phyloP scores from a whole-genome alignment of 2,797 vertebrate genomes.

The Anomalospiza imberbis region DNA sequence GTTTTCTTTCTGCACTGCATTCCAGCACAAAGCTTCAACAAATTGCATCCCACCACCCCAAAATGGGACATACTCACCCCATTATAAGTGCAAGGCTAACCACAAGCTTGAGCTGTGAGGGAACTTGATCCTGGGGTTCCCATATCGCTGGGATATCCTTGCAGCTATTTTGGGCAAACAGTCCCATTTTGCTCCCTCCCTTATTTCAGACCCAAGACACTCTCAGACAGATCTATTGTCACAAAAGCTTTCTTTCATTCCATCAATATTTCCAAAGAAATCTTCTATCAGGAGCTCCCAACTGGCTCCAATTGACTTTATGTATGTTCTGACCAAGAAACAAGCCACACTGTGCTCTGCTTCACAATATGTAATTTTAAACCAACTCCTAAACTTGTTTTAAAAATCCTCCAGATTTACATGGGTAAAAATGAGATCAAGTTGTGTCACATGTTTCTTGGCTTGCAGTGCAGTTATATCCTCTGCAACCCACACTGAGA shows the following conservation, averaged over 20 bases:
- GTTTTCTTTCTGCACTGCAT: not conserved
- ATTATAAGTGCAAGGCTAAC: not conserved
- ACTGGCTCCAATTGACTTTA: not conserved
- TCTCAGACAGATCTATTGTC: not conserved
- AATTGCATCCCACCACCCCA: not conserved
- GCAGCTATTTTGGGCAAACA: not conserved
- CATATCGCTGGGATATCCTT: not conserved
- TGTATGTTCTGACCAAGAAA: not conserved
- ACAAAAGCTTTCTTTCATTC: not conserved
- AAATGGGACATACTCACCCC: not conserved
- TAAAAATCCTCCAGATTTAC: not conserved
- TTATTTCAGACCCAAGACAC: not conserved
- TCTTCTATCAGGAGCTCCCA: not conserved
- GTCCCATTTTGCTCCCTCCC: not conserved
- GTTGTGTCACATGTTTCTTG: not conserved
- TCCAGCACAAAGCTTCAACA: not conserved
- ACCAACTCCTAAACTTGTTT: not conserved
- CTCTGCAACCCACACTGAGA: not conserved
- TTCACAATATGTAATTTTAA: not conserved
- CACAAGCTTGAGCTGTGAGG: not conserved
- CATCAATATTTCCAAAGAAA: not conserved
- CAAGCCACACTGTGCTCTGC: not conserved
- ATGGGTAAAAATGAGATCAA: not conserved
- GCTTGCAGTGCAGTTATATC: not conserved
- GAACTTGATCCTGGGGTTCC: not conserved